phyloP scores from a whole-genome alignment of 2,113 vertebrate genomes.

The Lasiurus borealis region DNA sequence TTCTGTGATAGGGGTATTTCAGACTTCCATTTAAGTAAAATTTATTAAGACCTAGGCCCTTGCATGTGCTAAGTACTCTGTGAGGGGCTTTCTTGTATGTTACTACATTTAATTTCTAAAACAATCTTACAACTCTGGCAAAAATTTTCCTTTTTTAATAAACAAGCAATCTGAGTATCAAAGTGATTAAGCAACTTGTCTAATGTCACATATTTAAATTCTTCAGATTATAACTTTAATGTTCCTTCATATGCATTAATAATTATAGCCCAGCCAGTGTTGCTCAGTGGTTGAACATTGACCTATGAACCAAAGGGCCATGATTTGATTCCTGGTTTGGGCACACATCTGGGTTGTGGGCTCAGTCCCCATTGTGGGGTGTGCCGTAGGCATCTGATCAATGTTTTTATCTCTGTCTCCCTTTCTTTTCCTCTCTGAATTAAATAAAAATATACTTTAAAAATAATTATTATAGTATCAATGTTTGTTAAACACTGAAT shows the following conservation, averaged over 20 bases:
- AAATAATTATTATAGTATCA: conserved; percentile 20
- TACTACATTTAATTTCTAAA: background rate
- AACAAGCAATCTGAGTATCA: background rate
- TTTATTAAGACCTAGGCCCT: background rate
- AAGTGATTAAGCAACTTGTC: background rate
- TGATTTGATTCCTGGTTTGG: too few species aligned
- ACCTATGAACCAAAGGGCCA: too few species aligned
- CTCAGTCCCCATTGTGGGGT: too few species aligned
- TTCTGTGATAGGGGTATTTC: conserved; percentile 9
- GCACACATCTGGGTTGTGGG: too few species aligned
- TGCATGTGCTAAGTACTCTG: background rate
- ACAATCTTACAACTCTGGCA: background rate
- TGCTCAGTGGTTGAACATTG: too few species aligned
- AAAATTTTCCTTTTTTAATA: background rate
- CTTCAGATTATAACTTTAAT: conserved; percentile 14
- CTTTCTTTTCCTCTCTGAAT: too few species aligned
- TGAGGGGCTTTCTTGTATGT: background rate
- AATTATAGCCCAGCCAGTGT: background rate
- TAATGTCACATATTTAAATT: background rate
- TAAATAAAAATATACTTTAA: too few species aligned
- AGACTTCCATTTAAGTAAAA: background rate
- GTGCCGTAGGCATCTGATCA: too few species aligned
- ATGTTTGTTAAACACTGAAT: background rate
- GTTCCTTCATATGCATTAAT: conserved; percentile 7
- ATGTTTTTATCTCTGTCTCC: too few species aligned